phyloP scores from a whole-genome alignment of 2,113 vertebrate species.

The Percopsis transmontana region DNA sequence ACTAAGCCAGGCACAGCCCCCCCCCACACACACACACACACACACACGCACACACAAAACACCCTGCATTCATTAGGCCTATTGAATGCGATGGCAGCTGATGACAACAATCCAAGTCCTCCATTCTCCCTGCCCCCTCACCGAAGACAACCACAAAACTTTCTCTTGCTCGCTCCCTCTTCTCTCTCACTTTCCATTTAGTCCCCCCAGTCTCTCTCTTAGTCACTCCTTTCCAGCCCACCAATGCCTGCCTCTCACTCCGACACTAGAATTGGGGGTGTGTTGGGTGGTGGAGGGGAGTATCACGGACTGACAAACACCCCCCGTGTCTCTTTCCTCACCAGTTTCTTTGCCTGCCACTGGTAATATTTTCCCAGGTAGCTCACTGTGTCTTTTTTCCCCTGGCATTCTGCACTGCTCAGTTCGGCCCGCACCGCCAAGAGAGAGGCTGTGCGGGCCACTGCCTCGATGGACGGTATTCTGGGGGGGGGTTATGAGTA shows the following conservation, averaged over 20 bases:
- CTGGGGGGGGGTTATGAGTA: constrained; percentile 52
- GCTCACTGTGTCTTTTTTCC: constrained; percentile 71
- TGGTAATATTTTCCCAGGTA: constrained; percentile 77
- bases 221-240: constrained; percentile 62
- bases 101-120: constrained; percentile 93
- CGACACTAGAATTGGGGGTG: constrained; percentile 61
- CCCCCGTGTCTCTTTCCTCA: constrained; percentile 39
- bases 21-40: constrained; percentile 62
- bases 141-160: constrained; percentile 3
- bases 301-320: constrained; percentile 18
- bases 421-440: constrained; percentile 67
- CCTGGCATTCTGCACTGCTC: constrained; percentile 58
- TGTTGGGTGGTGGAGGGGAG: constrained; percentile 64
- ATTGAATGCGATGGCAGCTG: constrained; percentile 91
- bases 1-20: constrained; percentile 90
- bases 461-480: constrained; percentile 78
- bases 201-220: constrained; percentile 49
- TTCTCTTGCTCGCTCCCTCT: constrained; percentile 71
- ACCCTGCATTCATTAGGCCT: constrained; percentile 93
- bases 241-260: constrained; percentile 64
- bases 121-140: constrained; percentile 39
- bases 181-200: constrained; percentile 61
- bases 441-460: constrained; percentile 75
- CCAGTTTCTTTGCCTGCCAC: constrained; percentile 51
- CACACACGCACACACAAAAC: constrained; percentile 71